Percentiles rank a stretch among this genome's conserved stretches.
These are phyloP conservation scores for Palloptera scutellata DNA, from an alignment of 2,888 invertebrate species.

Conservation along the genomic window DNA sequence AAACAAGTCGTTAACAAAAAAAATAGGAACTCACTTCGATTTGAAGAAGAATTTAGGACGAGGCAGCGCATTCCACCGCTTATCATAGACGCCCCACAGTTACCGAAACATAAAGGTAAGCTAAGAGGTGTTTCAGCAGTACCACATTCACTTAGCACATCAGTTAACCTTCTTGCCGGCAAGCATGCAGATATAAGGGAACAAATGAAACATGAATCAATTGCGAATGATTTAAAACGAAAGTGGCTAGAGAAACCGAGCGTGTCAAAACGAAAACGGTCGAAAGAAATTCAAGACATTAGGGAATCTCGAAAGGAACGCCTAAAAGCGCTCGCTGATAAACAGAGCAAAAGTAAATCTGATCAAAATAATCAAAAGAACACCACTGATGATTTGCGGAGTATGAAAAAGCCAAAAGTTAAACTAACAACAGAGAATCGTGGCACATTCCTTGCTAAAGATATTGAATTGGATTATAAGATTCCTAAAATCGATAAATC, in stretches of 20 bases:
- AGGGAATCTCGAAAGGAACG: constrained; percentile 52
- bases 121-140: constrained; percentile 48
- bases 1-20: no score
- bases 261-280: constrained; percentile 38
- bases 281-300: constrained; percentile 37
- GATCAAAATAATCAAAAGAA: constrained; percentile 32
- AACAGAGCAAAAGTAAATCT: constrained; percentile 25
- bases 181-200: constrained; percentile 29
- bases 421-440: constrained; percentile 68
- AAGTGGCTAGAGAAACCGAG: constrained; percentile 56
- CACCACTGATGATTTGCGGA: constrained; percentile 21
- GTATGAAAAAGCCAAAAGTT: constrained; percentile 51
- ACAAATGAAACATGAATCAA: constrained; percentile 30
- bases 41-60: no score
- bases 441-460: constrained; percentile 67
- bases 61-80: constrained; percentile 40
- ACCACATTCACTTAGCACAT: not conserved
- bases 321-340: constrained; percentile 52
- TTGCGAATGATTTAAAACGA: constrained; percentile 41
- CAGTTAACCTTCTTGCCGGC: not conserved
- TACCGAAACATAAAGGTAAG: constrained; percentile 54
- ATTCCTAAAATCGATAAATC: constrained; percentile 33
- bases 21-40: no score
- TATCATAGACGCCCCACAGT: constrained; percentile 52
- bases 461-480: constrained; percentile 10